Base-by-base conservation (phyloP, 2,888 invertebrate species). In the Microplitis deprimator region DNA sequence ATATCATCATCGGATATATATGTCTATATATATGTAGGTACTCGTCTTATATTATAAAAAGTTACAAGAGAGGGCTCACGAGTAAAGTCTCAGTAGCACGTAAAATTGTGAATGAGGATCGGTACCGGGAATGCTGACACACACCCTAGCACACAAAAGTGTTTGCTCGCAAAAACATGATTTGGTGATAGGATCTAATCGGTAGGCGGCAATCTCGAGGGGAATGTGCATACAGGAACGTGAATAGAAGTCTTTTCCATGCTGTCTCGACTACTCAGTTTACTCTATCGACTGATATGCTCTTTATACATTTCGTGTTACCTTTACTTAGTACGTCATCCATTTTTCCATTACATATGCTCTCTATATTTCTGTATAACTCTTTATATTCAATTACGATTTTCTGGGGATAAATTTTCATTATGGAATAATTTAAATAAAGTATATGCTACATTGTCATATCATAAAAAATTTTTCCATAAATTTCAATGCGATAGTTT, bases 101-200 rank as follows among this genome's bases (percentile, higher is more conserved):
- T 50, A 50, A 50, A 50, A 13, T 50, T 50, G 50, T 50, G 50
- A 8, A 50, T 50, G 50, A 50, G 50, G 50, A 8, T 50, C 13
- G 10, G 50, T 50, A 50, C 50, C 13, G 50, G 50, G 50, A 50
- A 50, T 50, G 13, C 50, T 13, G 13, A 8, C 50, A 50, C 50
- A 62, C 7, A 62, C 17, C 62, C n/a, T 13, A 50, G 62, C 70
- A 29, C 50, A 59, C 82, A 80, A 85, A 84, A 84, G 84, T 86
- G 86, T 86, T 86, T 86, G 82, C 83, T 79, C 82, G 82, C 75
- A 81, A 84, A 83, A 83, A 82, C 81, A 79, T 82, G 77, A 84
- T 84, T 85, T 84, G 81, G 80, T 83, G 85, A 85, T 86, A 83
- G 81, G 83, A 85, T 86, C 85, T 86, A 84, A 85, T 85, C 83